Evolutionary conservation across 2,888 invertebrate species (phyloP), one percentile per base, ranked within the genome.

Genomic region (Tenthredo scrophulariae): DNA sequence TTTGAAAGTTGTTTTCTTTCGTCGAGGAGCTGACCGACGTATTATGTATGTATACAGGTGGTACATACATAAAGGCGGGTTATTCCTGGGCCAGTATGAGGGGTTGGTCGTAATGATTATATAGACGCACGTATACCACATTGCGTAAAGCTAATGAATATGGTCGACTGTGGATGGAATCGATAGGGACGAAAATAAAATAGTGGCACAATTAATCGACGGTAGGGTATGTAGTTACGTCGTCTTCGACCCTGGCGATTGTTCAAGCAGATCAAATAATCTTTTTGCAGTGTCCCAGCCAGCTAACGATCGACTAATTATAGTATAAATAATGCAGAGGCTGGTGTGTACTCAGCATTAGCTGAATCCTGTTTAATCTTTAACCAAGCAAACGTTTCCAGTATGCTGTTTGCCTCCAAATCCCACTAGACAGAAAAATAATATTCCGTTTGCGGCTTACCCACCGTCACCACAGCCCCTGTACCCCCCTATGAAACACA

Each of bases 251-350:
- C 62, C 58, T 18, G 37, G 33, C 77, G 54, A 80, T 58, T 80
- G 62, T 80, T 80, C 62, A 62, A 80, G 62, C 37, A 40, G 80
- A 37, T 26, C 40, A 80, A 80, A 80, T 58, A 80, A 62, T 58
- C 58, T 80, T 62, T 80, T 26, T n/a, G 58, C 40, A 40, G 37
- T 80, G 40, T 40, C 62, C 33, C 40, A 29, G 22, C 80, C 33
- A 83, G 70, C 67, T 83, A 83, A 83, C 74, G 72, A 86, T 85
- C 85, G 50, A 65, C 77, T 85, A 87, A 89, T 89, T 88, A 86
- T 75, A 79, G 50, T 77, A 84, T 86, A 86, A 86, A 89, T 89
- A 86, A 88, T 86, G 67, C 82, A 85, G 62, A 74, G 33, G 70
- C 70, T 54, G 37, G 58, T 46, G 54, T 87, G 85, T 84, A 84